Evolutionary conservation across 2,888 invertebrate genomes (phyloP).

Genomic region (Nomada lathburiana): DNA sequence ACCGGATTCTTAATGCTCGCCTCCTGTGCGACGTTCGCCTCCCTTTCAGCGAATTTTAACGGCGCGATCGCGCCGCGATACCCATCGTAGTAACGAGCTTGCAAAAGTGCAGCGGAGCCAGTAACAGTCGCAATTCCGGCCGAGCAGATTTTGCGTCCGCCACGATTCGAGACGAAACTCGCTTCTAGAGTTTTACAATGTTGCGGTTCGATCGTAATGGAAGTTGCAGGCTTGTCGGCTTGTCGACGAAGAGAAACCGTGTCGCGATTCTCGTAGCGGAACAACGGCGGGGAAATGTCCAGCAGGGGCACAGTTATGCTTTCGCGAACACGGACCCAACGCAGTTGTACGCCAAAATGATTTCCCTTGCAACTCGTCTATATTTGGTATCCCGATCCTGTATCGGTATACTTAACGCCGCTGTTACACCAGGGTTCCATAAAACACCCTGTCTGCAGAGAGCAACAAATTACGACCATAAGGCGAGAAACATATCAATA

Average conservation of each 20-base stretch:
- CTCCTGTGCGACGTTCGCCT: slow-evolving; percentile 35
- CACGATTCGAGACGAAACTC: not conserved
- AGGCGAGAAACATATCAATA: slow-evolving; percentile 16
- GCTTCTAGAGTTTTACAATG: not conserved
- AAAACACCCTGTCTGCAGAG: not conserved
- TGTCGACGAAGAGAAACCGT: not conserved
- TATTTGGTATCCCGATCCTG: not conserved
- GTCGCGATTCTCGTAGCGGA: too few relatives aligned
- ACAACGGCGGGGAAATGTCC: too few relatives aligned
- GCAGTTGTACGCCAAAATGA: too few relatives aligned
- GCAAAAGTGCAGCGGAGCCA: slow-evolving; percentile 49
- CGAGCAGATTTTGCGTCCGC: not conserved
- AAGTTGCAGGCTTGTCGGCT: not conserved
- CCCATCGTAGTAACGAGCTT: slow-evolving; percentile 46
- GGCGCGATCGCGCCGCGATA: slow-evolving; percentile 60
- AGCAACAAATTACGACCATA: slow-evolving; percentile 45
- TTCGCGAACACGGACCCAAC: too few relatives aligned
- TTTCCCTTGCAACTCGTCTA: too few relatives aligned
- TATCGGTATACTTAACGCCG: not conserved
- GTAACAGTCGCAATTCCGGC: slow-evolving; percentile 28
- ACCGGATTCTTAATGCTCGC: slow-evolving; percentile 67
- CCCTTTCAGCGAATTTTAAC: slow-evolving; percentile 49
- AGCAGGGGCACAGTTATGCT: too few relatives aligned
- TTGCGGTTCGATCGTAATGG: not conserved
- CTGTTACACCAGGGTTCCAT: not conserved